Evolutionary conservation across 2,113 vertebrate species (phyloP).

Genomic region (Nyctereutes procyonoides): DNA sequence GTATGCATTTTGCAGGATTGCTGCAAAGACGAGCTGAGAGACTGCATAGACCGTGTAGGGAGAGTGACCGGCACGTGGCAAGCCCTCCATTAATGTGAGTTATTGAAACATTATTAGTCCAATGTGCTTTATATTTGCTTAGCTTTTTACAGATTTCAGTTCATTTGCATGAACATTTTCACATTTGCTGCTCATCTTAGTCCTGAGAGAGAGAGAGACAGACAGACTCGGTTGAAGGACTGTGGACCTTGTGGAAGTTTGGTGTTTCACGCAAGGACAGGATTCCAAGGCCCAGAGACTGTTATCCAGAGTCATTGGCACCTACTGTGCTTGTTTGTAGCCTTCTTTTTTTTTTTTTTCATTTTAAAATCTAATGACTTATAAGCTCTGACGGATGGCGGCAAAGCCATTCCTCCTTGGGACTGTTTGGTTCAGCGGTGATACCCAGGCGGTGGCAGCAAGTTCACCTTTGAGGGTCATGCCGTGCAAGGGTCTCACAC

Average conservation of each 20-base stretch:
- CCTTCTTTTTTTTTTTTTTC: neutral
- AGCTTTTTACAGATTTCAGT: neutral
- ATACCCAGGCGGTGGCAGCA: neutral
- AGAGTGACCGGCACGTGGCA: accelerated
- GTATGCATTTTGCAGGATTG: accelerated
- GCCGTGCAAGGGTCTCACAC: no score
- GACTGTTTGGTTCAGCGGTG: accelerated
- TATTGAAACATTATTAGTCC: accelerated
- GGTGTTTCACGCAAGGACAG: accelerated
- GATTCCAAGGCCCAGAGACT: neutral
- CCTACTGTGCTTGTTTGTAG: accelerated
- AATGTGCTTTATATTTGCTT: accelerated
- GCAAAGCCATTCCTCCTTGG: neutral
- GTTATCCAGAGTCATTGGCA: neutral
- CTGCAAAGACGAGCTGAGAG: accelerated
- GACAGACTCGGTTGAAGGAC: accelerated
- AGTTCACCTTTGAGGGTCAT: neutral
- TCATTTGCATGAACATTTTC: accelerated
- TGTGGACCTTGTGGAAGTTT: neutral
- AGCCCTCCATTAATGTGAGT: accelerated
- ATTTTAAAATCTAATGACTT: neutral
- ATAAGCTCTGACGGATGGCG: accelerated
- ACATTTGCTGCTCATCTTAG: neutral
- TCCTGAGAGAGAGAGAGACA: neutral
- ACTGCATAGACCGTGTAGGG: accelerated